Base-by-base conservation (phyloP, 2,113 vertebrate species). In the Tragulus kanchil region DNA sequence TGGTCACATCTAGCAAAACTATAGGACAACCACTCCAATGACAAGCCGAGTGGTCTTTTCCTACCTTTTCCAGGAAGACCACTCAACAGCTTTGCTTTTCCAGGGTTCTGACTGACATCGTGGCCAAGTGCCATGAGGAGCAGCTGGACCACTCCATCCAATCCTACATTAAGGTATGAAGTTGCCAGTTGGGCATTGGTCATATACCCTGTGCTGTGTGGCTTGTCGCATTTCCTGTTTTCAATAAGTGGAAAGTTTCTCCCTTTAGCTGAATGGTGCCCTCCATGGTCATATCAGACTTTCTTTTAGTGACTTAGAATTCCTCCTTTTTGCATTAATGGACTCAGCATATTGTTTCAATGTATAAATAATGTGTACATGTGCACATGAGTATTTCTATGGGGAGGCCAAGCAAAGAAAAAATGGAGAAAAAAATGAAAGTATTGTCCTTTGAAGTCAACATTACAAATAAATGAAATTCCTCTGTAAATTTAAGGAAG, bases 91-190 rank as follows among this genome's bases (percentile, higher is more conserved):
- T 96, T 69, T 95, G 4, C 61, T 94, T 97, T 98, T 98, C 8
- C 98, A 99, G 99, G 98, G 99, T 99, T 90, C 98, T 99, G 95
- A 98, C 99, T 4, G 99, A 99, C 95, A 99, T 99, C 93, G 99
- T 99, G 97, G 98, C 99, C 86, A 99, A 99, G 98, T 99, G 99
- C 98, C 99, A 99, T 6, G 99, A 99, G 96, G 99, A 99, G 95
- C 99, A 99, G 67, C 98, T 99, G 81, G 99, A 99, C 95, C 98
- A 99, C 90, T 99, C 99, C 45, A 98, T 99, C 97, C 99, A 99
- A 95, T 99, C 99, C 0, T 99, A 99, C 5, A 99, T 99, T 98
- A 99, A 98, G 99, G 99, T 99, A 99, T 25, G 97, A 75, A 93
- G 56, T 69, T 21, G 1, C 31, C 50, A 16, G 64, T 7, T 8